Conservation (phyloP, 2,797 vertebrate genomes). For the Poeciliopsis turneri region DNA sequence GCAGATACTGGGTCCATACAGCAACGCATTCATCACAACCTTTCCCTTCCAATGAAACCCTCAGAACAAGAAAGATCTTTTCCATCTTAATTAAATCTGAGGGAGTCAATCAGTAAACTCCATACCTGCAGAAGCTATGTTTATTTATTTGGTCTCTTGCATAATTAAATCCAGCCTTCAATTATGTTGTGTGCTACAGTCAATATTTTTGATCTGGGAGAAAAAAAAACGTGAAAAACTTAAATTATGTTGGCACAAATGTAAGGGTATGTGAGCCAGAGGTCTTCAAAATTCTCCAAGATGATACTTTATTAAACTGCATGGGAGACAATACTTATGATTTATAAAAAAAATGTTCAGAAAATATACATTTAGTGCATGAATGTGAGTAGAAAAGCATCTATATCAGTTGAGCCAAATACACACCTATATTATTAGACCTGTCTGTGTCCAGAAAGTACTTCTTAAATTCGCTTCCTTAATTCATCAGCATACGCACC, state of each 20-base stretch:
- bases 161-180: slow-evolving; percentile 38
- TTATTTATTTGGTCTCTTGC: slow-evolving; percentile 15
- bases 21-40: slow-evolving; percentile 17
- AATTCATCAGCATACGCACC: slow-evolving; percentile 37
- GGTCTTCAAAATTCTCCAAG: slow-evolving; percentile 12
- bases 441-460: slow-evolving; percentile 43
- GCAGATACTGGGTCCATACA: slow-evolving; percentile 9
- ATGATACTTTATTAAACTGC: slow-evolving; percentile 30
- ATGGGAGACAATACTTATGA: slow-evolving; percentile 50
- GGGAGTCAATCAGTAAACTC: slow-evolving; percentile 20
- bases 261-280: not conserved
- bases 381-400: slow-evolving; percentile 5
- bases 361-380: slow-evolving; percentile 11
- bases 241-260: not conserved
- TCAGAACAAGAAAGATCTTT: slow-evolving; percentile 23
- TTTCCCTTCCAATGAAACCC: slow-evolving; percentile 18
- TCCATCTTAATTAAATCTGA: slow-evolving; percentile 24
- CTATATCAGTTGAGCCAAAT: slow-evolving; percentile 3
- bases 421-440: not conserved
- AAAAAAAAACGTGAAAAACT: not conserved
- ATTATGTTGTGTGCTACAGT: slow-evolving; percentile 15
- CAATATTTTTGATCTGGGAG: not conserved
- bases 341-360: slow-evolving; percentile 17
- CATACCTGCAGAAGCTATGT: slow-evolving; percentile 1
- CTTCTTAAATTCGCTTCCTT: slow-evolving; percentile 45